Evolutionary conservation across 2,888 invertebrate genomes (phyloP), one percentile per base, ranked within the genome.

Genomic region (Agonum fuliginosum): DNA sequence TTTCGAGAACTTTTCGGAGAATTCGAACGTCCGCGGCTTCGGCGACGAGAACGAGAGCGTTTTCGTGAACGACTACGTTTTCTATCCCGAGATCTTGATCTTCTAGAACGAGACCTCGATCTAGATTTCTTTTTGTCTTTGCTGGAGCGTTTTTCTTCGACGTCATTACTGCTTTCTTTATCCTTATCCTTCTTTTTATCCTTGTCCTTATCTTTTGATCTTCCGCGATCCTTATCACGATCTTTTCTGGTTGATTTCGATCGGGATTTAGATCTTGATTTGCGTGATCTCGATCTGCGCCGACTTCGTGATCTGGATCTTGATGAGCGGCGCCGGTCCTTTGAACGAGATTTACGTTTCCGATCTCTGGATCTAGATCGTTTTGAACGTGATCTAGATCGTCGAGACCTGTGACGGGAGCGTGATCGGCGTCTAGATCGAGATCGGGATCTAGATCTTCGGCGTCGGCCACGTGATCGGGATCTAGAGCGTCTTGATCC

Each of bases 381-480:
- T 3, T 91, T 85, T 0, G 87, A 87, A 10, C 87, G 89, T 0
- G 91, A 88, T 19, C 87, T 88, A 0, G 91, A 91, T 8, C 90
- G 87, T 81, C 89, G 88, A 82, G 86, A 87, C 86, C 86, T 90
- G 81, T 89, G 89, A 0, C 89, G 87, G 0, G 91, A 91, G 54
- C 91, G 88, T 0, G 91, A 91, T 19, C 91, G 88, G 0, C 87
- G 84, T 70, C 90, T 88, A 0, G 93, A 92, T 3, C 93, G 89
- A 0, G 93, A 93, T 0, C 93, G 89, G 0, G 92, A 91, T 12
- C 90, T 87, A 5, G 89, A 87, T 85, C 85, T 88, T 85, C 87
- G 74, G 80, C 86, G 83, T 24, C 87, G 85, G 12, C 86, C 86
- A 43, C 88, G 83, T 3, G 87, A 86, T 78, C 87, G 81, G 3